phyloP scores from a whole-genome alignment of 2,113 vertebrate genomes.

The Cavia porcellus region DNA sequence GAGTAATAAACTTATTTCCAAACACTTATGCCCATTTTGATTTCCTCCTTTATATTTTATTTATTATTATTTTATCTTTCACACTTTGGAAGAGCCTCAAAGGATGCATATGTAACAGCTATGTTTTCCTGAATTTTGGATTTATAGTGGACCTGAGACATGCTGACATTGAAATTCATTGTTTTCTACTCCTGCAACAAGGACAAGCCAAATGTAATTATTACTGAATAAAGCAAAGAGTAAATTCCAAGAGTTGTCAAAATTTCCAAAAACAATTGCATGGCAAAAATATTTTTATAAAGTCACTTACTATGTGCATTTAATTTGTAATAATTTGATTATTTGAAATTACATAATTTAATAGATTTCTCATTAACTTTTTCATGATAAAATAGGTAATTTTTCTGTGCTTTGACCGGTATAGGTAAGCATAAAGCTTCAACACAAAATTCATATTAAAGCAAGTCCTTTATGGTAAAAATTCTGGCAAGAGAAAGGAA shows the following conservation, averaged over 20 bases:
- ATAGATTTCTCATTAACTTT: background rate
- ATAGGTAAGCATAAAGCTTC: background rate
- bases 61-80: background rate
- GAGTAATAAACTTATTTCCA: background rate
- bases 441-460: background rate
- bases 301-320: background rate
- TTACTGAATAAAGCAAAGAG: background rate
- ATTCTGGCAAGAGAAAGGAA: background rate
- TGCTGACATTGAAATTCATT: background rate
- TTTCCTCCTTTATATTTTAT: background rate
- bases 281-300: background rate
- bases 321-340: background rate
- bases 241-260: background rate
- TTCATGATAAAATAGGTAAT: background rate
- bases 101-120: background rate
- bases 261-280: background rate
- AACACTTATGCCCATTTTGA: background rate
- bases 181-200: background rate
- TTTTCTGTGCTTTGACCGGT: background rate
- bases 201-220: background rate
- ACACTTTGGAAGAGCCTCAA: background rate
- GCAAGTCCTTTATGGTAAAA: background rate
- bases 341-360: background rate
- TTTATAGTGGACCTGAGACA: background rate
- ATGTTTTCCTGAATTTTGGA: background rate